Base-by-base conservation (phyloP, 2,113 vertebrate genomes). In the Melanerpes formicivorus region DNA sequence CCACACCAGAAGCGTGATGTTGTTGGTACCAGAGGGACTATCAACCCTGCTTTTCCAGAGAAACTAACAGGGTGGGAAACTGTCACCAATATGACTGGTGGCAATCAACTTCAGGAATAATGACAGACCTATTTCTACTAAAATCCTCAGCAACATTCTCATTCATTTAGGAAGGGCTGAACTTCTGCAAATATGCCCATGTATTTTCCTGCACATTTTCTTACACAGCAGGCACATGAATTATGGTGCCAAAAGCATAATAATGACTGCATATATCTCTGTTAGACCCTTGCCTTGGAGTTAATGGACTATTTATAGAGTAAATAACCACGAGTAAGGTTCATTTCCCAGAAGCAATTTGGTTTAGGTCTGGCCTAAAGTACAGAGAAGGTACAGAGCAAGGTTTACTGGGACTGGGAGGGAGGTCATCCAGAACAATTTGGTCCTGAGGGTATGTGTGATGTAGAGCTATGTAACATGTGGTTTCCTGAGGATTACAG, bases 231-330 rank as follows among this genome's bases (percentile, higher is more conserved):
- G 66, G 16, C 46, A 40, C 52, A 40, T 52, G 69, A 90, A 87
- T 73, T 76, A 82, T 56, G 81, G 59, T 44, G 56, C 21, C 23
- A 70, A 87, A 93, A 89, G 18, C 62, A 64, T 80, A 52, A 82
- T 80, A 82, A 80, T 71, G 16, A 64, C 48, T 82, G 23, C 71
- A 87, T 87, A 37, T 69, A 52, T 66, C 62, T 84, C 26, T 27
- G 25, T 79, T 95, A 86, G 64, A 82, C 42, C 55, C 25, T 90
- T 76, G 46, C 52, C 67, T 87, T 60, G 13, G 81, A 90, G 87
- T 66, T 90, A 89, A 82, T 74, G 66, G 66, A 18, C 52, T 87
- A 60, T 82, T 92, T 94, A 73, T 56, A 81, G 29, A 72, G 32
- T 54, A 55, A 87, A 84, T 77, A 85, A 66, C 25, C 67, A 64